A percentile compares a stretch with the other conserved stretches of the same genome.
phyloP scores from a whole-genome alignment of 2,888 invertebrate species.

The Lasioglossum zephyrum region DNA sequence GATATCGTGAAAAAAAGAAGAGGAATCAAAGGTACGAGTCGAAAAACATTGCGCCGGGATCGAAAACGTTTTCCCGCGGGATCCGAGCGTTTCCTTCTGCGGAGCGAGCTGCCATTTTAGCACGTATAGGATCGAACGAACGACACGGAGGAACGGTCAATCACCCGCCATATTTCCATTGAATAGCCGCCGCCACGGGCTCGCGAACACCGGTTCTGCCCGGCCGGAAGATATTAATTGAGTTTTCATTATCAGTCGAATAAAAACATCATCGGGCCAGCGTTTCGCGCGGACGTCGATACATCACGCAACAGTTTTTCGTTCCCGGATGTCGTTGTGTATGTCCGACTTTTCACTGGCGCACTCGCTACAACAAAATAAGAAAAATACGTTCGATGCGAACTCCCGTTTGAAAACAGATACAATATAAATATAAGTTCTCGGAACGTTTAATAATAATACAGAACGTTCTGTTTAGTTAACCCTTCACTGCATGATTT shows the following conservation, averaged over 20 bases:
- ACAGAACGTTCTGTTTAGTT: too few relatives aligned
- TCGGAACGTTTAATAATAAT: too few relatives aligned
- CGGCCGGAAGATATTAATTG: slow-evolving; percentile 33
- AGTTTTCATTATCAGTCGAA: slow-evolving; percentile 6
- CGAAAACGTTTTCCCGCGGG: slow-evolving; percentile 32
- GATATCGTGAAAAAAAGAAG: slow-evolving; percentile 8
- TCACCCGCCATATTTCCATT: slow-evolving; percentile 18
- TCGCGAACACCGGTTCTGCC: slow-evolving; percentile 8
- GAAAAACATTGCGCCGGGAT: neutral
- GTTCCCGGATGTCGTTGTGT: slow-evolving; percentile 22
- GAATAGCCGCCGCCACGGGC: slow-evolving; percentile 3
- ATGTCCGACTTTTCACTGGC: slow-evolving; percentile 8
- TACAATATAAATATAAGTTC: too few relatives aligned
- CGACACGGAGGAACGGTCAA: slow-evolving; percentile 13
- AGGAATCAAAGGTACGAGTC: slow-evolving; percentile 15
- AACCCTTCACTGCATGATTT: too few relatives aligned
- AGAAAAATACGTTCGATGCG: neutral
- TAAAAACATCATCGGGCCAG: neutral
- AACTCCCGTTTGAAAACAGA: neutral
- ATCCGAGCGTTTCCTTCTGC: slow-evolving; percentile 10
- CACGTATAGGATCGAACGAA: neutral
- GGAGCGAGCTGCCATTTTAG: slow-evolving; percentile 21
- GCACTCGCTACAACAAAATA: neutral
- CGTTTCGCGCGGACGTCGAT: slow-evolving; percentile 12
- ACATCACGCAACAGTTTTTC: slow-evolving; percentile 9